These are phyloP conservation scores for Eristalis tenax DNA, from an alignment of 2,888 invertebrate genomes.

Conservation along the genomic window DNA sequence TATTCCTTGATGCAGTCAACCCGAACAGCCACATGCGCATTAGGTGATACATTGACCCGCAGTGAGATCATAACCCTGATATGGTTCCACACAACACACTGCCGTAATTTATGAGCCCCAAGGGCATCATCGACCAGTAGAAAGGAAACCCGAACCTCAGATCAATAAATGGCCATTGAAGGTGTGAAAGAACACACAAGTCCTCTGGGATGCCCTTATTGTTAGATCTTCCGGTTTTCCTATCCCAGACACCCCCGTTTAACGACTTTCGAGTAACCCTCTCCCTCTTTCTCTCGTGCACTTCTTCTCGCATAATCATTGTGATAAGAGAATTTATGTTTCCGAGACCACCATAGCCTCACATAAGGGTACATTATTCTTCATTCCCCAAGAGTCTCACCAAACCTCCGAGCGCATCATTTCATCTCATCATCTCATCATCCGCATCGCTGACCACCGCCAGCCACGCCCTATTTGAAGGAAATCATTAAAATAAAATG, in stretches of 20 bases:
- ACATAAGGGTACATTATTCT: constrained; percentile 52
- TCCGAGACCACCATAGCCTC: constrained; percentile 6
- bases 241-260: constrained; percentile 32
- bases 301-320: neutral
- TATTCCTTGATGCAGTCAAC: neutral
- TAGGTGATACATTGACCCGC: constrained; percentile 13
- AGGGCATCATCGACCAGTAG: constrained; percentile 12
- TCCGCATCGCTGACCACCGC: constrained; percentile 57
- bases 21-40: neutral
- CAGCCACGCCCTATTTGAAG: constrained; percentile 56
- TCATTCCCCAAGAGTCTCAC: constrained; percentile 17
- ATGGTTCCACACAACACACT: constrained; percentile 22
- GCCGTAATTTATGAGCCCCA: constrained; percentile 41
- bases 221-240: neutral
- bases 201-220: neutral
- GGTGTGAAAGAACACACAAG: constrained; percentile 34
- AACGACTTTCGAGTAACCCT: constrained; percentile 32
- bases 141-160: constrained; percentile 37
- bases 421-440: constrained; percentile 63
- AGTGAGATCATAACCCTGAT: constrained; percentile 38
- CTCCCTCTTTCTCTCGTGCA: neutral
- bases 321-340: constrained; percentile 45
- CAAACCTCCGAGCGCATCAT: constrained; percentile 35
- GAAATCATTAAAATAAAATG: constrained; percentile 67
- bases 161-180: constrained; percentile 37